Percentiles rank a stretch among this genome's conserved stretches.
These are phyloP conservation scores for Odontomachus brunneus DNA, from an alignment of 1,140 invertebrate species.

Conservation along the genomic window DNA sequence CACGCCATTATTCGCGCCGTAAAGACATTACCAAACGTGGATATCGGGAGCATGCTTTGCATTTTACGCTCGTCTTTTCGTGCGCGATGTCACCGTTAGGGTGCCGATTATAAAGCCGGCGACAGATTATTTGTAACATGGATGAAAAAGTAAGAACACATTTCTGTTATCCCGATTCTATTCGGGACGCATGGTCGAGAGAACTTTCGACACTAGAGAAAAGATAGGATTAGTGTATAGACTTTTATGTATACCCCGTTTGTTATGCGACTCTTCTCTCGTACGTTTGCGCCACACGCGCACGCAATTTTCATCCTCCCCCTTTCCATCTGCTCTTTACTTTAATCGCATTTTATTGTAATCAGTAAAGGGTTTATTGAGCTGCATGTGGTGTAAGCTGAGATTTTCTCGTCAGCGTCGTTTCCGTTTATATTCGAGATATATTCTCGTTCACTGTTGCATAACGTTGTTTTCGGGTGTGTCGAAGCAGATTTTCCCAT, in stretches of 20 bases:
- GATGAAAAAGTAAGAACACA: conserved; percentile 18
- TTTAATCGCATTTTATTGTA: conserved; percentile 33
- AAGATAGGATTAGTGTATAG: conserved; percentile 46
- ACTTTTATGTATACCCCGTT: conserved; percentile 57
- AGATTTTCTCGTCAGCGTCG: conserved; percentile 9
- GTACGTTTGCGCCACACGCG: conserved; percentile 29
- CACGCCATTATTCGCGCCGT: conserved; percentile 63
- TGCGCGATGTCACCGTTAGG: conserved; percentile 42
- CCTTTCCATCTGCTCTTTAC: conserved; percentile 15
- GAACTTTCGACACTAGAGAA: conserved; percentile 30
- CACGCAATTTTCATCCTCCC: neutral
- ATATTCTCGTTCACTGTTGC: conserved; percentile 4
- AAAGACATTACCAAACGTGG: conserved; percentile 59
- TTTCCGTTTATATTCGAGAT: conserved; percentile 45
- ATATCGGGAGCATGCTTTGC: conserved; percentile 69
- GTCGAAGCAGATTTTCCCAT: conserved; percentile 12
- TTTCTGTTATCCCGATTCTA: conserved; percentile 50
- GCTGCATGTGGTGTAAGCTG: conserved; percentile 9
- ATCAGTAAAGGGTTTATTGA: conserved; percentile 17
- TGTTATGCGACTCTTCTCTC: conserved; percentile 28
- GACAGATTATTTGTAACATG: conserved; percentile 58
- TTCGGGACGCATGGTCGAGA: conserved; percentile 33
- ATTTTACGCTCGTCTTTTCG: conserved; percentile 48
- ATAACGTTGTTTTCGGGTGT: conserved; percentile 30
- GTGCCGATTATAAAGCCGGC: conserved; percentile 12